phyloP scores from a whole-genome alignment of 1,140 invertebrate species.

The Eriosoma lanigerum region DNA sequence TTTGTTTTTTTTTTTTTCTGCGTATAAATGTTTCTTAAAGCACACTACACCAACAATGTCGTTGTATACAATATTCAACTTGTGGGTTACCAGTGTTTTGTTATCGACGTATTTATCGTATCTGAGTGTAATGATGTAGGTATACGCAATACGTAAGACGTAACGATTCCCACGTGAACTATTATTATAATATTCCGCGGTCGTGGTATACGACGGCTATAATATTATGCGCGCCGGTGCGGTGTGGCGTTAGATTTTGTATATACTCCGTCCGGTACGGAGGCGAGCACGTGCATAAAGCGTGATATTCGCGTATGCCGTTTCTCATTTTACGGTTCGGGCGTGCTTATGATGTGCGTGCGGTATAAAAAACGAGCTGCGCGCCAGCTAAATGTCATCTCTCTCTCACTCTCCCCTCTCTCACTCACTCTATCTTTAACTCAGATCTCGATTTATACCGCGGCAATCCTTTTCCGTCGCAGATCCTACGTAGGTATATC shows the following conservation, averaged over 20 bases:
- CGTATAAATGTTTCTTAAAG: too few relatives aligned
- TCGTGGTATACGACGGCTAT: too few relatives aligned
- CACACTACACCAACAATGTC: too few relatives aligned
- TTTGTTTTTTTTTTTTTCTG: too few relatives aligned
- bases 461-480: background rate
- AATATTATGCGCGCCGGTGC: background rate
- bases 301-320: constrained; percentile 38
- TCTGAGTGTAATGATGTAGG: too few relatives aligned
- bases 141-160: too few relatives aligned
- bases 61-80: too few relatives aligned
- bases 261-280: background rate
- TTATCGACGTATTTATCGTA: too few relatives aligned
- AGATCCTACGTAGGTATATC: too few relatives aligned
- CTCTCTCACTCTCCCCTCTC: background rate
- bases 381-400: constrained; percentile 10
- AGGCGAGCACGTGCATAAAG: constrained; percentile 28
- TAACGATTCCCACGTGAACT: too few relatives aligned
- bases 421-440: background rate
- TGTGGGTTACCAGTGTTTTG: too few relatives aligned
- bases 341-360: background rate
- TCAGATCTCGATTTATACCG: background rate
- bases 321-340: constrained; percentile 41
- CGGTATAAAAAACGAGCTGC: background rate
- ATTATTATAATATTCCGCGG: too few relatives aligned
- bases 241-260: background rate